Base-by-base conservation (phyloP, 1,140 invertebrate species). In the Neomicropteryx cornuta region DNA sequence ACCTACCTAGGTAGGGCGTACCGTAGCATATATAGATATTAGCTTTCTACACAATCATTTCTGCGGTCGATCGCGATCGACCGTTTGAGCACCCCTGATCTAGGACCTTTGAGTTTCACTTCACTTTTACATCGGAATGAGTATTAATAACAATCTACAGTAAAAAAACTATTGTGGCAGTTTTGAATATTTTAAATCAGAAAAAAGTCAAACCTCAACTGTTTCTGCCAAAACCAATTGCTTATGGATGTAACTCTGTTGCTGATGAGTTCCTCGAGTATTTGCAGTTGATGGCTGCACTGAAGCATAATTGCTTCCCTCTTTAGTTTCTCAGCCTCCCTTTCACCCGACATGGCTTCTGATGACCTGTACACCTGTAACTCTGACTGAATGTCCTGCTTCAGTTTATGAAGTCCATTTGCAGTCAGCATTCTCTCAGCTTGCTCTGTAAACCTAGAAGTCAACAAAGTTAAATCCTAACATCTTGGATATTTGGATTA, bases 191-290 rank as follows among this genome's bases (percentile, higher is more conserved):
- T n/a, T n/a, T n/a, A n/a, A n/a, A n/a, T n/a, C n/a, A n/a, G n/a
- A n/a, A 41, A 27, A 18, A 11, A 21, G 50, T 10, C 5, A 45
- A 58, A 93, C 77, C 92, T 77, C n/a, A 99, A 66, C 63, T 97
- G 93, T 60, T 90, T 89, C 55, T 88, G 84, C 96, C 96, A 99
- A 24, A 73, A 62, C 96, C 96, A 99, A 46, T 92, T 83, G 17
- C 55, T 63, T 11, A 71, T 51, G 39, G 72, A 72, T 8, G 70
- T 73, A 1, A 81, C 73, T 52, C 78, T 79, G 19, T 72, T 66
- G 11, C 74, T 60, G 21, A 92, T 72, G 11, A 99, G 66, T 47
- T 77, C 68, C 48, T 85, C 77, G 10, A 96, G 75, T 3, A 98
- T 75, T 38, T 77, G 71, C 27, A 91, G 77, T 58, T 92, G 83